Conservation (phyloP, 2,888 invertebrate genomes). For the Leptinotarsa peninsularis region DNA sequence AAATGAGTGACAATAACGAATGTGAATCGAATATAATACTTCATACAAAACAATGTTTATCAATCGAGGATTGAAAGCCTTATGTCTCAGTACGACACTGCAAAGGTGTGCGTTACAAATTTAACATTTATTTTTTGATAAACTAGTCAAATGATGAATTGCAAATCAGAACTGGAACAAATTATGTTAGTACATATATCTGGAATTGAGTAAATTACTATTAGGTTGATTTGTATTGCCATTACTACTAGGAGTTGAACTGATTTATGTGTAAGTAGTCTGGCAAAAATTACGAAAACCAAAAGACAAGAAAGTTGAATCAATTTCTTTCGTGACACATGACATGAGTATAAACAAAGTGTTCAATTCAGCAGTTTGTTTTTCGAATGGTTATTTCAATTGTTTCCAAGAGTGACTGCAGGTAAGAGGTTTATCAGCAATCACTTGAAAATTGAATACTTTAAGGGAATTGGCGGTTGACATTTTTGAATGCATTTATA, state of each 20-base stretch:
- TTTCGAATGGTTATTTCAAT: not conserved
- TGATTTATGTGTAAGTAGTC: slow-evolving; percentile 13
- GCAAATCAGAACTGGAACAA: slow-evolving; percentile 47
- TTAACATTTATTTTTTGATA: too few species aligned
- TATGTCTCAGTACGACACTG: too few species aligned
- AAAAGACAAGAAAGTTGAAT: not conserved
- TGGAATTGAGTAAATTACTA: slow-evolving; percentile 57
- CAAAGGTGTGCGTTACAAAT: too few species aligned
- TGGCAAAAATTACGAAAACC: not conserved
- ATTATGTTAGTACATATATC: slow-evolving; percentile 53
- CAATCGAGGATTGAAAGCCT: too few species aligned
- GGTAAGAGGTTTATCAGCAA: not conserved
- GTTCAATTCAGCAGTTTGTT: not conserved
- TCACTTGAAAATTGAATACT: too few species aligned
- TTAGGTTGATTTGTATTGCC: slow-evolving; percentile 32
- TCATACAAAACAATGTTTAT: too few species aligned
- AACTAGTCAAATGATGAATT: not conserved
- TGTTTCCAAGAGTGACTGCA: not conserved
- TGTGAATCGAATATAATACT: too few species aligned
- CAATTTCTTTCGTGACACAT: slow-evolving; percentile 9
- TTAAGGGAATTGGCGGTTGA: too few species aligned
- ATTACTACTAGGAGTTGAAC: slow-evolving; percentile 24
- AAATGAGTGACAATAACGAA: too few species aligned
- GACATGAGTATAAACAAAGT: not conserved
- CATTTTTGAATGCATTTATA: too few species aligned